Conservation (phyloP, 1,140 invertebrate genomes). For the Melipona quadrifasciata region DNA sequence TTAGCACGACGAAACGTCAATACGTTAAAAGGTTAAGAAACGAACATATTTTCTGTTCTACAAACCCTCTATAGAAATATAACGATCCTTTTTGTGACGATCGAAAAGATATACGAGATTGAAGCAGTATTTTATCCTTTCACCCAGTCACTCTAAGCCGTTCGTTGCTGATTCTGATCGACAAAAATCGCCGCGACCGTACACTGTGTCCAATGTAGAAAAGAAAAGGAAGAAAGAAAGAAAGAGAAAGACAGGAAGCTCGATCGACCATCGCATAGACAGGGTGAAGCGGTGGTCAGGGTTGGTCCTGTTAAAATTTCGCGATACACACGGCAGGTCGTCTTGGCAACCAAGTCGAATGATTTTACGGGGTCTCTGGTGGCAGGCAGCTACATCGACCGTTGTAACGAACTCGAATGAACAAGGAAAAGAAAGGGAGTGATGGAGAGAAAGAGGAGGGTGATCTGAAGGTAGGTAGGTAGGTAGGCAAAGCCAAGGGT, state of each 20-base stretch:
- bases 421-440: background rate
- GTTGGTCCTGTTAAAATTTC: constrained; percentile 51
- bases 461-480: background rate
- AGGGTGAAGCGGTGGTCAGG: constrained; percentile 17
- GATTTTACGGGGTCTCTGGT: constrained; percentile 47
- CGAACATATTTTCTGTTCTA: too few relatives aligned
- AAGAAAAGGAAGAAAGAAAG: background rate
- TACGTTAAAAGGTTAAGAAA: too few relatives aligned
- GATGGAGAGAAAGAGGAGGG: background rate
- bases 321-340: constrained; percentile 46
- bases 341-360: constrained; percentile 54
- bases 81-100: too few relatives aligned
- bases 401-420: constrained; percentile 51
- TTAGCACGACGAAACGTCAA: too few relatives aligned
- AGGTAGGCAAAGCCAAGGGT: constrained; percentile 7
- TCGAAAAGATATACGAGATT: too few relatives aligned
- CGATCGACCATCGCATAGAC: constrained; percentile 54
- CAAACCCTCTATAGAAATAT: too few relatives aligned
- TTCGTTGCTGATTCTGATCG: background rate
- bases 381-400: constrained; percentile 57
- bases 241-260: constrained; percentile 39
- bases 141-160: too few relatives aligned
- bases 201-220: too few relatives aligned
- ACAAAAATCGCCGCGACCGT: background rate
- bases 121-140: too few relatives aligned